These are phyloP conservation scores for Lordiphosa fenestrarum DNA, from an alignment of 2,888 invertebrate genomes.

Conservation along the genomic window DNA sequence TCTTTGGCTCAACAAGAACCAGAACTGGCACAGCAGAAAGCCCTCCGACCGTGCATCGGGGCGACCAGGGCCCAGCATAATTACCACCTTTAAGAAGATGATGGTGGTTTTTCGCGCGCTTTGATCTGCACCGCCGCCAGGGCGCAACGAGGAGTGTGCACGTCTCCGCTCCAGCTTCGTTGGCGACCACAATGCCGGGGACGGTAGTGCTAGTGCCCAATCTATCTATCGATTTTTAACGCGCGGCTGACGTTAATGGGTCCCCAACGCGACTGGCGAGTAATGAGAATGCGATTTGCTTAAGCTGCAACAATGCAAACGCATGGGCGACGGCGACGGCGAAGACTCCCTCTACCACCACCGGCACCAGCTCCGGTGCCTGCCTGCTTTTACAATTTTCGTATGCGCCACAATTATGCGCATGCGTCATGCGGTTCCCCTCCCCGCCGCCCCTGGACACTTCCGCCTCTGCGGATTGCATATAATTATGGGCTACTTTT, in stretches of 20 bases:
- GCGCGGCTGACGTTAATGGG: constrained; percentile 80
- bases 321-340: constrained; percentile 1
- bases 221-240: constrained; percentile 80
- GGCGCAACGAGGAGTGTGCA: constrained; percentile 25
- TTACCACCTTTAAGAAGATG: constrained; percentile 79
- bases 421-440: constrained; percentile 64
- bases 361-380: background rate
- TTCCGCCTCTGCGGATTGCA: constrained; percentile 11
- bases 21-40: constrained; percentile 4
- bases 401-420: constrained; percentile 61
- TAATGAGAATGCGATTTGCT: constrained; percentile 76
- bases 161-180: constrained; percentile 31
- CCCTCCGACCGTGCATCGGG: constrained; percentile 17
- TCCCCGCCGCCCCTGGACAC: constrained; percentile 10
- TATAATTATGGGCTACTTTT: constrained; percentile 57
- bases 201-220: constrained; percentile 55
- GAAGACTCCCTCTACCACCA: too few species aligned
- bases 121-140: constrained; percentile 76
- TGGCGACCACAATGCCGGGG: constrained; percentile 43
- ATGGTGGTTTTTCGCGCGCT: constrained; percentile 78
- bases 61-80: constrained; percentile 70
- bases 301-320: constrained; percentile 44
- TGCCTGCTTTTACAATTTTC: constrained; percentile 28
- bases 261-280: constrained; percentile 44
- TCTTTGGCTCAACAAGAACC: constrained; percentile 35